These are phyloP conservation scores for Orthosia gracilis DNA, from an alignment of 2,888 invertebrate genomes.

Conservation along the genomic window DNA sequence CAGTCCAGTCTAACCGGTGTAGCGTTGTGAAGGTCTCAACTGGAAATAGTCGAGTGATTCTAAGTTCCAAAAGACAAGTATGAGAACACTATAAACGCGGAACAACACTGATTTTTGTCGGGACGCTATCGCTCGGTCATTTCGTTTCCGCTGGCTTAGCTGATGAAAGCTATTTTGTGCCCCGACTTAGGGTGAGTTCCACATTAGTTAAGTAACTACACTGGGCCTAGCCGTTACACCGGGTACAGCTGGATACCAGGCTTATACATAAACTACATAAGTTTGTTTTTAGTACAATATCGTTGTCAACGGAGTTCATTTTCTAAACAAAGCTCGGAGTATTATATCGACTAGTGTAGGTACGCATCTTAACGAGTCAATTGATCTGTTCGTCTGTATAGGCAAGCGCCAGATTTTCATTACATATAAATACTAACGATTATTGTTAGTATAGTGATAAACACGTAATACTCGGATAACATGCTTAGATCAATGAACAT, in stretches of 20 bases:
- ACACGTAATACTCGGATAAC: slow-evolving; percentile 4
- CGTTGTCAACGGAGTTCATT: neutral
- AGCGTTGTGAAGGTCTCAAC: too few relatives aligned
- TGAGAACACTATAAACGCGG: too few relatives aligned
- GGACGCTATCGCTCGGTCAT: too few relatives aligned
- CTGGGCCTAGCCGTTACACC: too few relatives aligned
- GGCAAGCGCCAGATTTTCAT: slow-evolving; percentile 2
- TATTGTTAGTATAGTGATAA: neutral
- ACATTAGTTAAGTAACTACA: too few relatives aligned
- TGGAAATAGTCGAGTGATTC: too few relatives aligned
- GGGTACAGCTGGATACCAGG: neutral
- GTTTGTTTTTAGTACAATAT: too few relatives aligned
- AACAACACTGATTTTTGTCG: too few relatives aligned
- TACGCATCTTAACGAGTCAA: neutral
- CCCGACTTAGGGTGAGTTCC: too few relatives aligned
- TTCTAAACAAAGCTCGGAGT: slow-evolving; percentile 2
- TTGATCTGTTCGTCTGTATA: neutral
- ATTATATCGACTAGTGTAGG: neutral
- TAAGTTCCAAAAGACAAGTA: too few relatives aligned
- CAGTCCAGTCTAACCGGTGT: neutral
- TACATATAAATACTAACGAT: neutral
- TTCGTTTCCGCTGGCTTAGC: too few relatives aligned
- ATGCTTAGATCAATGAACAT: slow-evolving; percentile 2
- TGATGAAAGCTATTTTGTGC: too few relatives aligned
- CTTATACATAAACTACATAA: neutral